phyloP scores from a whole-genome alignment of 2,797 vertebrate genomes.

The Sciurus carolinensis region DNA sequence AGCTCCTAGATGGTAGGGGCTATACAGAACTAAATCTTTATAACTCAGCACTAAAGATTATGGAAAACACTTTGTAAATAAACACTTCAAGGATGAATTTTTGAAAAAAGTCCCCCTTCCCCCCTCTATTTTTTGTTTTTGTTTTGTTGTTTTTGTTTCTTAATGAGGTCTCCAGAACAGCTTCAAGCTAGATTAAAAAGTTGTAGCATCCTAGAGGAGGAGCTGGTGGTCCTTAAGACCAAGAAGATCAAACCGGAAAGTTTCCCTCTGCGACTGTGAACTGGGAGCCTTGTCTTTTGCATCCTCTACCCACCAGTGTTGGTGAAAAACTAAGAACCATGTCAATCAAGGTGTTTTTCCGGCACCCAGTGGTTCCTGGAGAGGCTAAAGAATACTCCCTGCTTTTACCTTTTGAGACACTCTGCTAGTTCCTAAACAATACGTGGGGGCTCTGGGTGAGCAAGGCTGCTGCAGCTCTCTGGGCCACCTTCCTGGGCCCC shows the following conservation, averaged over 20 bases:
- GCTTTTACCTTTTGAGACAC: background rate
- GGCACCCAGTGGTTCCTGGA: background rate
- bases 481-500: rapidly evolving
- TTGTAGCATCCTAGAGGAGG: background rate
- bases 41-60: background rate
- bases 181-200: background rate
- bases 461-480: background rate
- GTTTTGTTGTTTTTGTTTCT: background rate
- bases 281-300: background rate
- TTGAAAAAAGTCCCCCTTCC: background rate
- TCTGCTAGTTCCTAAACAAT: background rate
- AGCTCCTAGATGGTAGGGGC: background rate
- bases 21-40: background rate
- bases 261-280: rapidly evolving
- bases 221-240: background rate
- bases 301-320: background rate
- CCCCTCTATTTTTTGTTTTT: rapidly evolving
- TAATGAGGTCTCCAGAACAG: background rate
- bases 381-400: background rate
- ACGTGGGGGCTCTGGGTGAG: background rate
- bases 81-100: background rate
- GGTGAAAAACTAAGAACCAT: background rate
- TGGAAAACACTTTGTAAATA: conserved; percentile 21
- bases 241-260: background rate
- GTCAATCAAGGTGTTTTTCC: background rate